Evolutionary conservation across 2,113 vertebrate genomes (phyloP).

Genomic region (Ammodytes marinus): DNA sequence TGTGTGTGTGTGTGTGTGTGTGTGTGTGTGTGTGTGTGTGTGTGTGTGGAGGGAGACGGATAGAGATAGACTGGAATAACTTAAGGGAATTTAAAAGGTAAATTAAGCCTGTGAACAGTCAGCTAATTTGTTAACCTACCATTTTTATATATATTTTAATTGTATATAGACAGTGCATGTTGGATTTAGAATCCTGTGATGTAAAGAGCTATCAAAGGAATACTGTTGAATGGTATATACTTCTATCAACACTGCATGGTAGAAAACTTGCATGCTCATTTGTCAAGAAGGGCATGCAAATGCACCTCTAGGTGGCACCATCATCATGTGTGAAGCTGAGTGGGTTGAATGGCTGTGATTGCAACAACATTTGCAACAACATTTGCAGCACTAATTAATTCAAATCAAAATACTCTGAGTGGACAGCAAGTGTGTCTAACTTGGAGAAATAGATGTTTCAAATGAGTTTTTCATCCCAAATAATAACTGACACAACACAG

Average conservation of each 20-base stretch:
- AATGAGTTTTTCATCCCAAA: too few species aligned
- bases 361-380: slow-evolving; percentile 36
- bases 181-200: neutral
- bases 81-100: slow-evolving; percentile 25
- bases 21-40: neutral
- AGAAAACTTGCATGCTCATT: slow-evolving; percentile 29
- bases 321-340: slow-evolving; percentile 62
- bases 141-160: neutral
- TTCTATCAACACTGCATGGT: neutral
- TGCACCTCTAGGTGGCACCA: slow-evolving; percentile 79
- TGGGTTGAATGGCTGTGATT: slow-evolving; percentile 8
- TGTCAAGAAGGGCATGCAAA: slow-evolving; percentile 57
- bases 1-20: neutral
- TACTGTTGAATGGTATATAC: neutral
- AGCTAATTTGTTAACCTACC: slow-evolving; percentile 19
- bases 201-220: neutral
- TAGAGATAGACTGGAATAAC: slow-evolving; percentile 4
- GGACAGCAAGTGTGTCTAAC: slow-evolving; percentile 5
- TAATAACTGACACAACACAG: slow-evolving; percentile 2
- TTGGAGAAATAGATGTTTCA: neutral
- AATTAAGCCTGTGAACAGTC: slow-evolving; percentile 18
- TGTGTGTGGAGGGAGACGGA: neutral
- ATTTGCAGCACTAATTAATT: slow-evolving; percentile 25
- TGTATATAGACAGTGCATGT: too few species aligned
- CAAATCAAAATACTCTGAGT: neutral